A percentile compares a stretch with the other conserved stretches of the same genome.
Evolutionary conservation across 1,140 invertebrate genomes (phyloP).

Genomic region (Paracyclopina nana): DNA sequence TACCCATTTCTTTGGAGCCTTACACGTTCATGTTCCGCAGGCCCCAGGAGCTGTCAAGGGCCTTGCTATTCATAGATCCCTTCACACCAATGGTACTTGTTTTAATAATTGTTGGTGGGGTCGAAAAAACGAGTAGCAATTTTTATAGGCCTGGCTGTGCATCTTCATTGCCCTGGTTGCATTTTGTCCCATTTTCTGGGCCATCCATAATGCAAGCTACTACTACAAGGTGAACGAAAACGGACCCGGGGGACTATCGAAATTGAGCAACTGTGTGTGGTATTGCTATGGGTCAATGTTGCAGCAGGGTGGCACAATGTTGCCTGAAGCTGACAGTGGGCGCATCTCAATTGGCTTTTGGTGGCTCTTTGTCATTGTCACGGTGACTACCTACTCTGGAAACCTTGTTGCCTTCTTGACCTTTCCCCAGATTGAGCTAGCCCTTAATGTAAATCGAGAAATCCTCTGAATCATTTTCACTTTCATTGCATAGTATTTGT

Average conservation of each 20-base stretch:
- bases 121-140: constrained; percentile 4
- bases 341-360: constrained; percentile 66
- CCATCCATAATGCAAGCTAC: constrained; percentile 47
- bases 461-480: too few species aligned
- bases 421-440: constrained; percentile 59
- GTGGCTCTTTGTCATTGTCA: constrained; percentile 76
- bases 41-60: constrained; percentile 50
- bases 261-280: constrained; percentile 58
- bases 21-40: constrained; percentile 53
- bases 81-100: constrained; percentile 33
- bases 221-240: constrained; percentile 36
- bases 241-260: constrained; percentile 37
- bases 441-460: constrained; percentile 49
- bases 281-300: constrained; percentile 71
- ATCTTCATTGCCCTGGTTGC: constrained; percentile 44
- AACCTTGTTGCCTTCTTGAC: constrained; percentile 81
- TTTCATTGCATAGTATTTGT: too few species aligned
- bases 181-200: constrained; percentile 55
- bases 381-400: constrained; percentile 77
- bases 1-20: constrained; percentile 48
- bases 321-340: constrained; percentile 63
- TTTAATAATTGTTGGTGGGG: neutral
- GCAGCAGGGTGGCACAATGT: constrained; percentile 70
- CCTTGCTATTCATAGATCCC: constrained; percentile 59
- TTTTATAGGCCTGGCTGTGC: constrained; percentile 52